These are phyloP conservation scores for Macaca fascicularis DNA, from an alignment of 2,113 vertebrate species.

Conservation along the genomic window T2T-MFA8v1.1 NC_088390.1:68022501-68023000, in stretches of 20 bases:
- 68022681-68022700: neutral
- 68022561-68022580: no score
- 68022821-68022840: neutral
- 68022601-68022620: no score
- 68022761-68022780: neutral
- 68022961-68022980: neutral
- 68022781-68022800: neutral
- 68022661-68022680: neutral
- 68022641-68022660: neutral
- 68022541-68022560: no score
- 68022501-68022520: no score
- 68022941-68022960: neutral
- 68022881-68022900: neutral
- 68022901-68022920: neutral
- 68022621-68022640: no score
- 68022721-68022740: neutral
- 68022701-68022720: neutral
- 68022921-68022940: neutral
- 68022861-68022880: neutral
- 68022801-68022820: neutral
- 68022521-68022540: no score
- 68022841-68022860: neutral
- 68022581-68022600: no score
- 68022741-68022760: neutral
- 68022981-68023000: neutral